Percentiles rank a stretch among this genome's conserved stretches.
phyloP scores from a whole-genome alignment of 2,888 invertebrate genomes.

The Netelia melanura region DNA sequence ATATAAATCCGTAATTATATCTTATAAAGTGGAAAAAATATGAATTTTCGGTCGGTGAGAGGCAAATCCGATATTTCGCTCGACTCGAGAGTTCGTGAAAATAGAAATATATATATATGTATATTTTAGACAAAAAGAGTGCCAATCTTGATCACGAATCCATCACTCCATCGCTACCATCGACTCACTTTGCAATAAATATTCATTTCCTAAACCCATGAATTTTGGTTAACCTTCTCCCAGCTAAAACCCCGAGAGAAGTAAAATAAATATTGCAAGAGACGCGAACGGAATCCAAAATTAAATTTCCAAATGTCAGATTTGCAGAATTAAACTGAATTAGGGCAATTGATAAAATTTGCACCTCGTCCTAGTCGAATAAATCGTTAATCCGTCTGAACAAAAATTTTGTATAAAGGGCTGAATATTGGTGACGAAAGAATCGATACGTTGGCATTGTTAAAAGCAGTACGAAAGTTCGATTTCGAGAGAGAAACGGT shows the following conservation, averaged over 20 bases:
- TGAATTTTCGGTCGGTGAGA: not conserved
- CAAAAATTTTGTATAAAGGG: not conserved
- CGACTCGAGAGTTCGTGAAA: not conserved
- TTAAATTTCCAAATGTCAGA: too few relatives aligned
- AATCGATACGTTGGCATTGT: slow-evolving; percentile 50
- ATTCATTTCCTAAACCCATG: slow-evolving; percentile 1
- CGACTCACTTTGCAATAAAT: slow-evolving; percentile 19
- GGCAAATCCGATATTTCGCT: not conserved
- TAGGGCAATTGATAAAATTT: not conserved
- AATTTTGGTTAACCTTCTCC: too few relatives aligned
- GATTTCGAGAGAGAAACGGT: not conserved
- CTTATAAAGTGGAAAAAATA: not conserved
- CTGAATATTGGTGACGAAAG: slow-evolving; percentile 24
- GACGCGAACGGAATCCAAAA: too few relatives aligned
- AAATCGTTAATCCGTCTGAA: not conserved
- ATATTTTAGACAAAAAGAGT: not conserved
- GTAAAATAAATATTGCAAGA: too few relatives aligned
- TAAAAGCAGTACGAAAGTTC: slow-evolving; percentile 6
- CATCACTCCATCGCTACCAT: not conserved
- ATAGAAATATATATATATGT: not conserved
- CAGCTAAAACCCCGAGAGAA: too few relatives aligned
- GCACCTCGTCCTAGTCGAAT: not conserved
- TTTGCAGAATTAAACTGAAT: not conserved
- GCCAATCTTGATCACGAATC: not conserved
- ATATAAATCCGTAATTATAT: too few relatives aligned